Base-by-base conservation (phyloP, 2,113 vertebrate species). In the Rhagologus leucostigma region DNA sequence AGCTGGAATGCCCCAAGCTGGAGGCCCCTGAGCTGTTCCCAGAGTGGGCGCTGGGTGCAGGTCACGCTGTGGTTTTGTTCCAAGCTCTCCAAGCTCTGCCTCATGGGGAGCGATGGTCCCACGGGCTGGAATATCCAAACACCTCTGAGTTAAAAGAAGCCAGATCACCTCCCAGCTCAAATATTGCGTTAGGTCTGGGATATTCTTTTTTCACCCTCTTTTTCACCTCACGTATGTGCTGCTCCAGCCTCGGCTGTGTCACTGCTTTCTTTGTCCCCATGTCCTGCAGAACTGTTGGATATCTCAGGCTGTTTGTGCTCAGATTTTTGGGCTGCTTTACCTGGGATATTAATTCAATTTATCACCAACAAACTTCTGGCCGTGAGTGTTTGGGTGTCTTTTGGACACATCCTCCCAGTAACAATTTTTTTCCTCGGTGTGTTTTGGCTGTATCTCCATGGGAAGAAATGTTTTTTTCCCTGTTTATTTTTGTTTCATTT, bases 161-260 rank as follows among this genome's bases (percentile, higher is more conserved):
- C 96, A 88, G 89, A 96, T 95, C 94, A 84, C 89, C 93, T 97
- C 96, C 91, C 90, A 96, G 37, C 68, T 52, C 78, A 96, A 97
- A 97, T 95, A 97, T 56, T 94, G 71, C 90, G 81, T 84, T 93
- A 94, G 33, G 35, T 50, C 27, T 57, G 59, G 33, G 70, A 64
- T 71, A 60, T 80, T 56, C 33, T 85, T 90, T 91, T 93, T 50
- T 88, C 87, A 57, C 35, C 32, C 50, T n/a, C 22, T 78, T 96
- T 90, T 93, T 84, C 84, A 65, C 73, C 95, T 97, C 62, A 52
- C 57, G 20, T 92, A 85, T 95, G 93, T 71, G 77, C 83, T 79
- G 93, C 87, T 87, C 52, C 18, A 17, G n/a, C 60, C 91, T 94
- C 2, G 0, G 17, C 63, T 41, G 37, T 90, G 95, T 96, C 95